Base-by-base conservation (phyloP, 1,140 invertebrate genomes). In the Armadillidium nasatum region DNA sequence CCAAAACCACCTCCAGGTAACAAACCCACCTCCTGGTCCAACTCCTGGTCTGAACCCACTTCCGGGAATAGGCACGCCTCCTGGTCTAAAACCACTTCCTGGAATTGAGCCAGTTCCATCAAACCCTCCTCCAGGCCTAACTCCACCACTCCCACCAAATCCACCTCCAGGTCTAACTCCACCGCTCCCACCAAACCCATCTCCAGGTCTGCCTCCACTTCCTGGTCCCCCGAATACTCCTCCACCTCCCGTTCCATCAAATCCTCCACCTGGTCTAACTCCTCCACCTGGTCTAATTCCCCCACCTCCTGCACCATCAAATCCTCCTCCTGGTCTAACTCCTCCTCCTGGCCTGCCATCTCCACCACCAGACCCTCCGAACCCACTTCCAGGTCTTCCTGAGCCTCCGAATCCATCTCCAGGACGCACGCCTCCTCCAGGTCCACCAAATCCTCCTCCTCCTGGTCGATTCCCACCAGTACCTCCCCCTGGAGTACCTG, bases 31-130 rank as follows among this genome's bases (percentile, higher is more conserved):
- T 67, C 71, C 75, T 50, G 72, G 23, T 44, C 21, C 44, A 77
- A 44, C 44, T 75, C n/a, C 72, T 44, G 23, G 10, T 54, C 50
- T 50, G 44, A 44, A 19, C 15, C 19, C 69, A 44, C 44, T 19
- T 50, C 13, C 45, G 13, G 71, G 23, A n/a, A 76, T 21, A 73
- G 33, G 15, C 15, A 46, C 43, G 6, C 33, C 33, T 3, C 33
- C 33, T 33, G 33, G 72, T 75, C 72, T 23, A 45, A 60, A 43
- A 54, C n/a, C n/a, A 83, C 21, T 72, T 84, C 82, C 77, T 84
- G 83, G 81, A 83, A 44, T 9, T 44, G 74, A 76, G 43, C 21
- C 67, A 75, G 75, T 15, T 71, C 70, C 33, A 21, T 23, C 22
- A n/a, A 21, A 22, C 1, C n/a, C 44, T 71, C 70, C 60, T 44